These are phyloP conservation scores for Lophius piscatorius DNA, from an alignment of 2,113 vertebrate genomes.

Conservation along the genomic window DNA sequence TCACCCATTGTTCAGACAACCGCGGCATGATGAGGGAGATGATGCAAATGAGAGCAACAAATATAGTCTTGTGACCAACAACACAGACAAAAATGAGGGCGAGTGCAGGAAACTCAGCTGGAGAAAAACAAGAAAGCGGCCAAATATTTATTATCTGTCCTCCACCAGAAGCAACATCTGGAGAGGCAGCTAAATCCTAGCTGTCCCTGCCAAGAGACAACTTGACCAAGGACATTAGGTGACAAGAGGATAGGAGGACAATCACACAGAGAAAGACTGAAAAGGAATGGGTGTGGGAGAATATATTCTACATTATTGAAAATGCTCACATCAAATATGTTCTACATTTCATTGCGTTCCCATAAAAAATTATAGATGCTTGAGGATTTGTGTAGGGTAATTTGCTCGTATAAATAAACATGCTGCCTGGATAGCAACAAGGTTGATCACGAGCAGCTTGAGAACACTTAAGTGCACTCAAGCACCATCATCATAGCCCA, in stretches of 20 bases:
- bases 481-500: conserved; percentile 18
- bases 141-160: conserved; percentile 45
- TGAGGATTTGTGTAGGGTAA: conserved; percentile 18
- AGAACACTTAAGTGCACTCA: conserved; percentile 46
- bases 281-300: background rate
- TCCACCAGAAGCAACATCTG: conserved; percentile 30
- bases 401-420: conserved; percentile 57
- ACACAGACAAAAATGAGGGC: background rate
- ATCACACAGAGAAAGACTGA: conserved; percentile 1
- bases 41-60: conserved; percentile 77
- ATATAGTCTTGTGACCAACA: conserved; percentile 51
- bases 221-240: conserved; percentile 2
- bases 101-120: background rate
- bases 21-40: conserved; percentile 54
- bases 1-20: conserved; percentile 26
- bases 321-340: conserved; percentile 12
- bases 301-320: conserved; percentile 4
- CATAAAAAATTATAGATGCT: conserved; percentile 35
- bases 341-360: conserved; percentile 18
- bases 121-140: conserved; percentile 7
- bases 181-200: conserved; percentile 11
- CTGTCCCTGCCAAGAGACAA: conserved; percentile 11
- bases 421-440: conserved; percentile 44
- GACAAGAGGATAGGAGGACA: background rate
- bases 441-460: conserved; percentile 37